Base-by-base conservation (phyloP, 2,797 vertebrate species). In the Erethizon dorsatum region DNA sequence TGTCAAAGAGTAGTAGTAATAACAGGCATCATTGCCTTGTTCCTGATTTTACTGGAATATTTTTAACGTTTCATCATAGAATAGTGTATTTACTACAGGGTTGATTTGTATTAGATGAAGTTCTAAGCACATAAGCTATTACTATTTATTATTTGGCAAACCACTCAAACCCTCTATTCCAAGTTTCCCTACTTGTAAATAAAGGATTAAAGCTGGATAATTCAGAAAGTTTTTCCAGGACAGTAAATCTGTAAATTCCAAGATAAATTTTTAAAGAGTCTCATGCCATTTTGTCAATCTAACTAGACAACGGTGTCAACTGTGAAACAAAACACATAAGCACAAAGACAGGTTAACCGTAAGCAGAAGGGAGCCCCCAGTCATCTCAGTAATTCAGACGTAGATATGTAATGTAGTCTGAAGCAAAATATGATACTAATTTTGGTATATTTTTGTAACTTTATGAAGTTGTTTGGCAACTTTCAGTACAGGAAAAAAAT, bases 81-180 rank as follows among this genome's bases (percentile, higher is more conserved):
- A 71, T 78, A 52, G 6, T 59, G 3, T 59, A 63, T n/a, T 92
- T 82, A 47, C 24, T 79, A 20, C 63, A 96, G 33, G 31, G 56
- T 41, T 94, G 8, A 84, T 61, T 88, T 84, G 26, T 65, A 88
- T 71, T 95, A 83, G 12, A 52, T 87, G 47, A 89, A 17, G 12
- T 87, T 50, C 71, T 57, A 6, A 82, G n/a, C 20, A 92, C 5
- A 71, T 45, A 93, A 78, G 3, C 56, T 88, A 37, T 22, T 95
- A 26, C 57, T 37, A 54, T 86, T 79, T 79, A 93, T 71, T 93
- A 89, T 65, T 92, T 92, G 86, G 88, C 18, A 84, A 92, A 41
- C 6, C 47, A 82, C 24, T 89, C 79, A 94, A 65, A 67, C 75
- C 95, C 14, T 91, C 52, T 82, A 28, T 82, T 82, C 24, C 17